Percentiles rank a stretch among this genome's conserved stretches.
phyloP scores from a whole-genome alignment of 2,113 vertebrate species.

The Chamaea fasciata region DNA sequence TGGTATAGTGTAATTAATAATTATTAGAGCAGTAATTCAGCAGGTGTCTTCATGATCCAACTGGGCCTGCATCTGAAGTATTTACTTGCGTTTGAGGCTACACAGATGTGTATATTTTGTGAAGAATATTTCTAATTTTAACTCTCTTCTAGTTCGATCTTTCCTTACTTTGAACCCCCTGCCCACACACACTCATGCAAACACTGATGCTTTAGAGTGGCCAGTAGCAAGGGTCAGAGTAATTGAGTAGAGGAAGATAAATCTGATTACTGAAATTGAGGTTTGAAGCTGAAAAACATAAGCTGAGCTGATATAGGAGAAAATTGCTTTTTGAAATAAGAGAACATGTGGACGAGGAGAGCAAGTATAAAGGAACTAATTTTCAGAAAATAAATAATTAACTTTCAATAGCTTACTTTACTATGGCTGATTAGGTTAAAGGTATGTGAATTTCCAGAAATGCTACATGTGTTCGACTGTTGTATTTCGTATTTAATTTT shows the following conservation, averaged over 20 bases:
- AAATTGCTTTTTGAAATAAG: background rate
- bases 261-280: background rate
- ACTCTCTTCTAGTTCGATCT: background rate
- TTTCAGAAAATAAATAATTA: background rate
- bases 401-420: background rate
- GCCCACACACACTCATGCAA: background rate
- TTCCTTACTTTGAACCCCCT: background rate
- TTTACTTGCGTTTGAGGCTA: background rate
- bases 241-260: background rate
- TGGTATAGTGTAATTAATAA: background rate
- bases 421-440: background rate
- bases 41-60: background rate
- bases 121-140: background rate
- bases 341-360: background rate
- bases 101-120: background rate
- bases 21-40: background rate
- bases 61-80: background rate
- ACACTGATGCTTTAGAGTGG: background rate
- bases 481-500: background rate
- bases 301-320: background rate
- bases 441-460: background rate
- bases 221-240: background rate
- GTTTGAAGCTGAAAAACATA: background rate
- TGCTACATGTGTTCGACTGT: background rate
- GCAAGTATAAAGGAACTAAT: background rate